phyloP scores from a whole-genome alignment of 2,113 vertebrate species.

The Riparia riparia region DNA sequence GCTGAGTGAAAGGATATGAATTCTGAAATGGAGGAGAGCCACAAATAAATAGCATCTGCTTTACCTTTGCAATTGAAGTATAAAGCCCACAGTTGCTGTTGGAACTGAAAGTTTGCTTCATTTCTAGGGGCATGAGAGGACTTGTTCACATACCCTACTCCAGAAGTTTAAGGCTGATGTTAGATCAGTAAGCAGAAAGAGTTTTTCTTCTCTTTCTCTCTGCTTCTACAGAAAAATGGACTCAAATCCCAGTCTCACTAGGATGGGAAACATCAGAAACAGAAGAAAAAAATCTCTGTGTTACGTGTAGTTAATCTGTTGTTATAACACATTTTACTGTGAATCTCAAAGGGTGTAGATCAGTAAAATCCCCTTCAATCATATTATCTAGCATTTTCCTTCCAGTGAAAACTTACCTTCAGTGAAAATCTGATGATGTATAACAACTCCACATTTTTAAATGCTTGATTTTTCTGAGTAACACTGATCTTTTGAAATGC shows the following conservation, averaged over 20 bases:
- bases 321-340: background rate
- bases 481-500: background rate
- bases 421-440: background rate
- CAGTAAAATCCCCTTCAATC: background rate
- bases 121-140: background rate
- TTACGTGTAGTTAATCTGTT: background rate
- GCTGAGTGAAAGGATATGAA: background rate
- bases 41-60: background rate
- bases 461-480: background rate
- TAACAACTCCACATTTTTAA: background rate
- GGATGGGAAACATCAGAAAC: background rate
- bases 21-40: background rate
- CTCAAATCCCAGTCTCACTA: background rate
- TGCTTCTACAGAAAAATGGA: background rate
- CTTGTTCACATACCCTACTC: fast-evolving
- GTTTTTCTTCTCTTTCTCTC: background rate
- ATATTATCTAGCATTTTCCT: background rate
- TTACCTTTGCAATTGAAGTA: background rate
- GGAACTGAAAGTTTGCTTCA: background rate
- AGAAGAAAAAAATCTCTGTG: background rate
- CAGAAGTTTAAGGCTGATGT: background rate
- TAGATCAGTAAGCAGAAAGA: background rate
- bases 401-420: background rate
- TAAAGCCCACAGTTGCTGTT: background rate
- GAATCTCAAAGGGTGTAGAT: background rate